Evolutionary conservation across 1,140 invertebrate species (phyloP).

Genomic region (Aphelinus atriplicis): DNA sequence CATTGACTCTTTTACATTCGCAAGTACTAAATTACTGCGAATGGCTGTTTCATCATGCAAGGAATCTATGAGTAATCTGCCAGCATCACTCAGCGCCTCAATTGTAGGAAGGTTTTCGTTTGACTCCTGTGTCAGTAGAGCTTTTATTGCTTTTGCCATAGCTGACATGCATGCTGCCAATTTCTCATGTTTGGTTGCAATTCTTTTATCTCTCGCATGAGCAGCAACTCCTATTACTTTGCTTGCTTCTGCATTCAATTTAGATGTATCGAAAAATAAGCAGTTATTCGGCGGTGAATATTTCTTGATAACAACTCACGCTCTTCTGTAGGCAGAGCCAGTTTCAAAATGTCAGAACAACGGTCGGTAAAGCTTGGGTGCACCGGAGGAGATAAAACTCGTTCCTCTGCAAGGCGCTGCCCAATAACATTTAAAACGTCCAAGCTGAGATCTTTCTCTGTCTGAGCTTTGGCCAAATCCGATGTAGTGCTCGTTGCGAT

Average conservation of each 20-base stretch:
- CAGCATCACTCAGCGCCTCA: neutral
- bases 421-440: neutral
- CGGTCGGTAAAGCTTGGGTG: neutral
- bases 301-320: neutral
- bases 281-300: neutral
- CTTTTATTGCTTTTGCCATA: neutral
- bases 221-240: no score
- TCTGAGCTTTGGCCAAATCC: neutral
- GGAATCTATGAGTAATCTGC: neutral
- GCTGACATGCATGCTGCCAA: neutral
- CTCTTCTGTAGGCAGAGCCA: neutral
- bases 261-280: neutral
- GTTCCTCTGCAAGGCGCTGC: neutral
- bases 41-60: neutral
- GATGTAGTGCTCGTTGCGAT: neutral
- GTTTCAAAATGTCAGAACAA: neutral
- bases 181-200: slow-evolving; percentile 1
- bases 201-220: neutral
- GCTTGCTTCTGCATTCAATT: slow-evolving; percentile 3
- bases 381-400: neutral
- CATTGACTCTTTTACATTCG: neutral
- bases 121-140: neutral
- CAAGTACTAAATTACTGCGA: neutral
- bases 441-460: neutral
- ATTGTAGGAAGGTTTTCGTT: neutral